These are phyloP conservation scores for Empis stercorea DNA, from an alignment of 2,888 invertebrate genomes.

Conservation along the genomic window DNA sequence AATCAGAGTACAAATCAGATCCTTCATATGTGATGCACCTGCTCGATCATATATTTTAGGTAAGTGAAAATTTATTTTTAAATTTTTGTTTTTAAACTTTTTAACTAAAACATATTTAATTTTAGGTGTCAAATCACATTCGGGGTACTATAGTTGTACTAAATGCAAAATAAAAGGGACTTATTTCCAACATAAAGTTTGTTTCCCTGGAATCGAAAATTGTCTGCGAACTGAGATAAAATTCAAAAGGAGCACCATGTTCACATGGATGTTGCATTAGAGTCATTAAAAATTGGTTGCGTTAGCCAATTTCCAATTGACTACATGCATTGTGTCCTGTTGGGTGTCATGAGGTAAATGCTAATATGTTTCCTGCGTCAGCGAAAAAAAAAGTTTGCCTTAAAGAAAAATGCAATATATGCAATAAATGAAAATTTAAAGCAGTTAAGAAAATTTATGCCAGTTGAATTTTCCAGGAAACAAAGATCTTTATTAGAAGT, in stretches of 20 bases:
- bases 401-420: constrained; percentile 1
- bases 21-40: not conserved
- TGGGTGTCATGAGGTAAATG: constrained; percentile 13
- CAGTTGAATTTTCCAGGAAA: not conserved
- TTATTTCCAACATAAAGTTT: not conserved
- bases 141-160: too few relatives aligned
- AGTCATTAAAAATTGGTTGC: constrained; percentile 5
- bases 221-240: constrained; percentile 9
- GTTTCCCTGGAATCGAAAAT: constrained; percentile 4
- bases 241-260: constrained; percentile 10
- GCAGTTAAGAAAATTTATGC: not conserved
- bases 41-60: not conserved
- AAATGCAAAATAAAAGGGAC: constrained; percentile 12
- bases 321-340: constrained; percentile 8
- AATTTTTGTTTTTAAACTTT: not conserved
- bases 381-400: not conserved
- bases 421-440: constrained; percentile 1
- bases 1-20: not conserved
- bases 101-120: not conserved
- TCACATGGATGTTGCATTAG: constrained; percentile 3
- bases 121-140: too few relatives aligned
- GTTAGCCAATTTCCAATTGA: constrained; percentile 7
- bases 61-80: not conserved
- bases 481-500: not conserved
- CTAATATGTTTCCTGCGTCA: constrained; percentile 10